Evolutionary conservation across 2,888 invertebrate genomes (phyloP).

Genomic region (Gymnoscelis rufifasciata): DNA sequence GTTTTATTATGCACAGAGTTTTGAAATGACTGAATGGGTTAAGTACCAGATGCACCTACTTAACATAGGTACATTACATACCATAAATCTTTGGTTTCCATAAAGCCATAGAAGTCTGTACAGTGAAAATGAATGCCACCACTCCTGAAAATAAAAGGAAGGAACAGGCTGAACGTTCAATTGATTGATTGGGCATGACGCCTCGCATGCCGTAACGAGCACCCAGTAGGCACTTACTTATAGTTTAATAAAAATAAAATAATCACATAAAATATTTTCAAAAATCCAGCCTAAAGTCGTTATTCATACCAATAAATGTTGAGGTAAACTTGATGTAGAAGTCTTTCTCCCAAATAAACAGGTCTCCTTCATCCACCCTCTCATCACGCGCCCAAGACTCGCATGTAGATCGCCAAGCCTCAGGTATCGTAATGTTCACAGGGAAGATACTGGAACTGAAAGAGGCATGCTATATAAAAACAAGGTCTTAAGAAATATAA

Average conservation of each 20-base stretch:
- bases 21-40: no score
- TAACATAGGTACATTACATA: constrained; percentile 23
- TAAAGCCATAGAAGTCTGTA: constrained; percentile 46
- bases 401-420: constrained; percentile 41
- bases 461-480: no score
- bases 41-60: no score
- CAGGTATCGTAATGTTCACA: constrained; percentile 38
- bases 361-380: constrained; percentile 45
- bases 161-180: no score
- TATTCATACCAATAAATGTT: constrained; percentile 64
- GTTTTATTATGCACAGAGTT: no score
- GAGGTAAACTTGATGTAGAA: constrained; percentile 79
- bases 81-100: constrained; percentile 39
- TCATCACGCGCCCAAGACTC: constrained; percentile 46
- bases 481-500: no score
- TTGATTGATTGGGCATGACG: no score
- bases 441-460: constrained; percentile 45
- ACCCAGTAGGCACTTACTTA: no score
- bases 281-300: no score
- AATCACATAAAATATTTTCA: no score
- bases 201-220: no score
- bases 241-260: no score
- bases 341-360: constrained; percentile 78
- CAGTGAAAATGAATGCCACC: constrained; percentile 45
- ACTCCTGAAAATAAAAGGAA: constrained; percentile 56